Percentiles rank a stretch among this genome's conserved stretches.
Evolutionary conservation across 1,140 invertebrate genomes (phyloP).

Genomic region (Drosophila arizonae): DNA sequence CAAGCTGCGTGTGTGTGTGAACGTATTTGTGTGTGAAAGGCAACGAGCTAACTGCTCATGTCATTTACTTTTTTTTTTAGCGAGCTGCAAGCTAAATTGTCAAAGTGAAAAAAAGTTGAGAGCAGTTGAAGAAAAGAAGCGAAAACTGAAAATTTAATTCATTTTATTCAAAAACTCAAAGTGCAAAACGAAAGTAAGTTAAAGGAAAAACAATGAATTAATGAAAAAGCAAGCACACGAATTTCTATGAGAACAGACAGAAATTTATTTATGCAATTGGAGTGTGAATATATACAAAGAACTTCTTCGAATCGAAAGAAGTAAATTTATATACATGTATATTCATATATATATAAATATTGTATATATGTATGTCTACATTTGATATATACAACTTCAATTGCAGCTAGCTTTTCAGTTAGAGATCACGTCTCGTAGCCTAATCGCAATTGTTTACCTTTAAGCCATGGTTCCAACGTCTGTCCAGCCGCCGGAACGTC

Average conservation of each 20-base stretch:
- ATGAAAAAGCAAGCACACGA: not conserved
- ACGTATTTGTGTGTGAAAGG: not conserved
- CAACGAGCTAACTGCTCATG: not conserved
- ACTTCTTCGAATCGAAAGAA: not conserved
- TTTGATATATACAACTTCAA: not conserved
- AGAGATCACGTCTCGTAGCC: not conserved
- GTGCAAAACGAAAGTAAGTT: not conserved
- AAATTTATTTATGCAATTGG: not conserved
- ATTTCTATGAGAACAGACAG: too few relatives aligned
- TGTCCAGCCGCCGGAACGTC: constrained; percentile 30
- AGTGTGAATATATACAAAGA: not conserved
- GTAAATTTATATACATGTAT: not conserved
- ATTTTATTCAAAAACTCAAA: not conserved
- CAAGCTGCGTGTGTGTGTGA: too few relatives aligned
- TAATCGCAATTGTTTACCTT: not conserved
- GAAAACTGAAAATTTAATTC: not conserved
- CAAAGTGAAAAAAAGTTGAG: too few relatives aligned
- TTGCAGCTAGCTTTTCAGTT: not conserved
- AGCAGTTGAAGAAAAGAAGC: not conserved
- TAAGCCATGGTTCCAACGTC: constrained; percentile 3
- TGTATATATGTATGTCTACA: not conserved
- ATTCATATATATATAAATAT: not conserved
- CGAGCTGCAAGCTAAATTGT: too few relatives aligned
- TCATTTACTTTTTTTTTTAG: not conserved
- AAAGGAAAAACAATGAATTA: not conserved